These are phyloP conservation scores for Cynocephalus volans DNA, from an alignment of 2,113 vertebrate species.

Conservation along the genomic window DNA sequence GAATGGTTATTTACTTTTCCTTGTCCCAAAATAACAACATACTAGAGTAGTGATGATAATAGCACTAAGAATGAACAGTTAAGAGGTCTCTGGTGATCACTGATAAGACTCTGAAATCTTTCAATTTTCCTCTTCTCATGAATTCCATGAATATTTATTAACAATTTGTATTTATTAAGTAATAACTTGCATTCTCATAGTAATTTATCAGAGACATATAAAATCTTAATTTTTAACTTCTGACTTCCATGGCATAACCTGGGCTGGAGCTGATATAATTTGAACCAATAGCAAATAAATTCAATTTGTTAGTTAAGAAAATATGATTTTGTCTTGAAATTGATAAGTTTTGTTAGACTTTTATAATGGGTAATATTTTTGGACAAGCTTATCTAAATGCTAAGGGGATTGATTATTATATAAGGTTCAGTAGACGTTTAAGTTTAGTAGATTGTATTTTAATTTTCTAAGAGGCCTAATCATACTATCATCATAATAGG, in stretches of 20 bases:
- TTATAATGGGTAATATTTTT: not conserved
- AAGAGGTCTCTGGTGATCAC: not conserved
- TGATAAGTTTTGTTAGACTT: not conserved
- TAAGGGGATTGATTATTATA: not conserved
- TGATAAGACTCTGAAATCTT: not conserved
- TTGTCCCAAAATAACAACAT: not conserved
- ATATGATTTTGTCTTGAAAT: not conserved
- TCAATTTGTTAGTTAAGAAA: slow-evolving; percentile 9
- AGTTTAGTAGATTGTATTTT: not conserved
- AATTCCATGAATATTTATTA: not conserved
- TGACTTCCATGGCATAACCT: not conserved
- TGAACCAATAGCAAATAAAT: not conserved
- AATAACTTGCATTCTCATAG: not conserved
- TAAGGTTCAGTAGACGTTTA: not conserved
- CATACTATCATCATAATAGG: not conserved
- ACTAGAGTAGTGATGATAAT: not conserved
- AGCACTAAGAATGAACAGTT: not conserved
- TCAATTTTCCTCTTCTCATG: not conserved
- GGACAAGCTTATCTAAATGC: not conserved
- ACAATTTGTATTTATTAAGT: not conserved
- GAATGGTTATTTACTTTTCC: not conserved
- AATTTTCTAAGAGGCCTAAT: not conserved
- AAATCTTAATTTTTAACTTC: not conserved
- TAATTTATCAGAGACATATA: slow-evolving; percentile 26
- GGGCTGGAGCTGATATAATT: not conserved